Evolutionary conservation across 2,888 invertebrate genomes (phyloP), one percentile per base, ranked within the genome.

Genomic region (Eilema caniola): DNA sequence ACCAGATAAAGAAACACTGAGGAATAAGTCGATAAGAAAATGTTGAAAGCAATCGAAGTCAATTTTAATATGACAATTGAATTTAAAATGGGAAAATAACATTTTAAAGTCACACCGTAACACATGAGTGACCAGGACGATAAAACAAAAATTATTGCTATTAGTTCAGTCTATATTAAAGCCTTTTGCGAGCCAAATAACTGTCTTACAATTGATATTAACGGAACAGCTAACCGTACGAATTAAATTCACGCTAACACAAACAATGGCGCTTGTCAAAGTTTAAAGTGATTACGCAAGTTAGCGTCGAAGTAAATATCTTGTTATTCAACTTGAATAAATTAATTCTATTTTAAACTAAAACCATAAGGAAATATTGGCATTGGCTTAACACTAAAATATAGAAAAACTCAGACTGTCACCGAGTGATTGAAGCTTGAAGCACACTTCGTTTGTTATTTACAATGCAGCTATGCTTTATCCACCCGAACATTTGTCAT

Each of bases 211-310:
- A 53, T 37, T 23, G 59, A 69, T 60, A 67, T 67, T 37, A 67
- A 61, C 37, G 28, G 23, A 71, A 71, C 41, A 68, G n/a, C 47
- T 41, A 62, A 66, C 60, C 62, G 62, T 57, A 62, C 63, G 72
- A 78, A 71, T 71, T 66, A 31, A 67, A 60, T 67, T 69, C 60
- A 67, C 63, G 69, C 66, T 70, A 65, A 65, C 47, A 69, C 69
- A 75, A 78, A 78, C 75, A 76, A 69, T 73, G 69, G 73, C 64
- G 66, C 68, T 73, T 70, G 76, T 72, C 75, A 73, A 79, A 77
- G 66, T 80, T 76, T 71, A 70, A 73, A 69, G 33, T 69, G 69
- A 74, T 76, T 73, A 76, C 70, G 70, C 74, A 74, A 81, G 75
- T 81, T 76, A 75, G n/a, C 23, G 72, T 72, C 53, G 31, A 72